Evolutionary conservation across 2,888 invertebrate genomes (phyloP).

Genomic region (Cremastinae sp.): DNA sequence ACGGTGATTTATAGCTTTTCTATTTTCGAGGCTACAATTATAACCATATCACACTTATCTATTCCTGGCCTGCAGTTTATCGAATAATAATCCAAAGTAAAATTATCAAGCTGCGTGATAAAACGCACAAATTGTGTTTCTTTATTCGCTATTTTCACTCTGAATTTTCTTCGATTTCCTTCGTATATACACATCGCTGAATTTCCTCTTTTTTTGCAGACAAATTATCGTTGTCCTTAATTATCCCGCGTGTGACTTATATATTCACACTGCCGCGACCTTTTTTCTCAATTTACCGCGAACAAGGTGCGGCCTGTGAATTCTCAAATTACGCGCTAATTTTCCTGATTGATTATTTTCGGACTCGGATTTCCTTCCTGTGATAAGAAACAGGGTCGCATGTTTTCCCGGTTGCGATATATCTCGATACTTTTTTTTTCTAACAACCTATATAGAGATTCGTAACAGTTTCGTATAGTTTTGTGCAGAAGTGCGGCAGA

Average conservation of each 20-base stretch:
- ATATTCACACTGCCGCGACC: no score
- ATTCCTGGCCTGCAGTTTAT: conserved; percentile 34
- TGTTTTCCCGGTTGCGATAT: conserved; percentile 26
- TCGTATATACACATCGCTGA: no score
- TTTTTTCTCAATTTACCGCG: no score
- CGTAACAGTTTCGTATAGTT: no score
- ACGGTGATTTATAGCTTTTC: conserved; percentile 18
- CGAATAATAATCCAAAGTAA: conserved; percentile 34
- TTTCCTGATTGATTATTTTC: no score
- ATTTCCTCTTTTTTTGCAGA: not conserved
- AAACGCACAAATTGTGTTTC: not conserved
- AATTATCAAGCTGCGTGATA: not conserved
- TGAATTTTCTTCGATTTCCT: not conserved
- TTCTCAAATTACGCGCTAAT: no score
- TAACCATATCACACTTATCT: conserved; percentile 36
- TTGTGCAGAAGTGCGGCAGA: no score
- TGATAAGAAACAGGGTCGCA: not conserved
- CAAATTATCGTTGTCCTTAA: not conserved
- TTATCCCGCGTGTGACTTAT: no score
- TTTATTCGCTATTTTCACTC: not conserved
- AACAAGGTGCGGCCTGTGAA: no score
- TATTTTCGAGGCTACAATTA: conserved; percentile 22
- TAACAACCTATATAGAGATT: no score
- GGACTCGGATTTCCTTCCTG: no score
- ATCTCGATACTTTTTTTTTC: no score